Evolutionary conservation across 2,888 invertebrate species (phyloP).

Genomic region (Polydrusus tereticollis): DNA sequence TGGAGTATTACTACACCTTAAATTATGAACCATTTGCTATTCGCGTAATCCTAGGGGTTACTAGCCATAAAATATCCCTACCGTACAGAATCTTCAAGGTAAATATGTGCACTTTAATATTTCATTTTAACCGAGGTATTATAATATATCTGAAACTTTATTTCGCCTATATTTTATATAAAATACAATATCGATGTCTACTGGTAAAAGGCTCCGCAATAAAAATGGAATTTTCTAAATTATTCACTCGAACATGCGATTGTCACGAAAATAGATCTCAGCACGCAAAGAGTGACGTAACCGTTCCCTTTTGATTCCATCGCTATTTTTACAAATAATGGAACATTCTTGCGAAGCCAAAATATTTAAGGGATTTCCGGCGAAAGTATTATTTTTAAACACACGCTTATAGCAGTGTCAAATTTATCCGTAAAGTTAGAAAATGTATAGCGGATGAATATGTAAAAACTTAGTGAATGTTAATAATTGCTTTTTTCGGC

Average conservation of each 20-base stretch:
- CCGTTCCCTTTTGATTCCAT: slow-evolving; percentile 30
- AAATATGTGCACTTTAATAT: too few species aligned
- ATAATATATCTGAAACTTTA: not conserved
- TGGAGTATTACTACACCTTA: too few species aligned
- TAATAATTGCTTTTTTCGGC: too few species aligned
- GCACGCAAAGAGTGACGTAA: slow-evolving; percentile 43
- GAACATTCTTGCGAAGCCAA: slow-evolving; percentile 25
- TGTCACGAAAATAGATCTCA: slow-evolving; percentile 34
- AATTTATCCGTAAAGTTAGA: too few species aligned
- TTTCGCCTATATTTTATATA: slow-evolving; percentile 9
- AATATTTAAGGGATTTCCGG: slow-evolving; percentile 15
- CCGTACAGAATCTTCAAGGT: too few species aligned
- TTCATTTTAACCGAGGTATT: not conserved
- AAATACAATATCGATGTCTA: slow-evolving; percentile 11
- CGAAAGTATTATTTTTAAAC: not conserved
- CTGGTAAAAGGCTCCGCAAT: slow-evolving; percentile 5
- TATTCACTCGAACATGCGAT: slow-evolving; percentile 35
- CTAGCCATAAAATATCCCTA: too few species aligned
- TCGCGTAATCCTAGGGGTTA: too few species aligned
- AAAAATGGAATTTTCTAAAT: slow-evolving; percentile 20
- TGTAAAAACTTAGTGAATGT: too few species aligned
- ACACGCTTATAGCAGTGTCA: not conserved
- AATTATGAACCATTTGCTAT: too few species aligned
- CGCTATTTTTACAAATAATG: slow-evolving; percentile 27
- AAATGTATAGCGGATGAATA: too few species aligned